phyloP scores from a whole-genome alignment of 30 jellyfish, hydroid and myxozoan species.

The Turritopsis rubra region DNA sequence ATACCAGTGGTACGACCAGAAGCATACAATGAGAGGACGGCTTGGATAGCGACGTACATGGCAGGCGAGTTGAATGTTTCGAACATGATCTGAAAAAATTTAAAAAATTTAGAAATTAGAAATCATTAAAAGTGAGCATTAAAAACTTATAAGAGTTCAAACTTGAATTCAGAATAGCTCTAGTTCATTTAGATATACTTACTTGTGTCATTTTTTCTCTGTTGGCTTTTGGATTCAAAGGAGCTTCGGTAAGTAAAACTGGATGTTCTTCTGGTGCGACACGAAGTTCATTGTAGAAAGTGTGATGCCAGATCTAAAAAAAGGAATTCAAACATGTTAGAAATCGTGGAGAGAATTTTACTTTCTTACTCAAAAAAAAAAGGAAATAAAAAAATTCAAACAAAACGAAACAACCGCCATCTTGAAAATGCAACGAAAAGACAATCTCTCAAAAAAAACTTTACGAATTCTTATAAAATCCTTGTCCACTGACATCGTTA shows the following conservation, averaged over 20 bases:
- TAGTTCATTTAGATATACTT: neutral
- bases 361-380: neutral
- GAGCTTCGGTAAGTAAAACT: constrained; percentile 98
- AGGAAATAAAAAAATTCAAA: no score
- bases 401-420: neutral
- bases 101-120: no score
- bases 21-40: constrained; percentile 97
- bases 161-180: neutral
- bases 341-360: neutral
- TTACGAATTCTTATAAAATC: no score
- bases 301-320: constrained; percentile 97
- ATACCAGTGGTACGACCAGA: constrained; percentile 99
- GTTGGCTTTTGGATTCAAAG: constrained; percentile 98
- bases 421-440: neutral
- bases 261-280: constrained; percentile 99
- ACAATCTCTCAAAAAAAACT: no score
- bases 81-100: constrained; percentile 44
- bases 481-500: no score
- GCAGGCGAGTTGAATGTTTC: constrained; percentile 97
- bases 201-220: constrained; percentile 98
- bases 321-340: no score
- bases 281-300: constrained; percentile 98
- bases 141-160: no score
- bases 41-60: constrained; percentile 99
- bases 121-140: no score